Conservation (phyloP, 2,888 invertebrate genomes). For the Aromia moschata region DNA sequence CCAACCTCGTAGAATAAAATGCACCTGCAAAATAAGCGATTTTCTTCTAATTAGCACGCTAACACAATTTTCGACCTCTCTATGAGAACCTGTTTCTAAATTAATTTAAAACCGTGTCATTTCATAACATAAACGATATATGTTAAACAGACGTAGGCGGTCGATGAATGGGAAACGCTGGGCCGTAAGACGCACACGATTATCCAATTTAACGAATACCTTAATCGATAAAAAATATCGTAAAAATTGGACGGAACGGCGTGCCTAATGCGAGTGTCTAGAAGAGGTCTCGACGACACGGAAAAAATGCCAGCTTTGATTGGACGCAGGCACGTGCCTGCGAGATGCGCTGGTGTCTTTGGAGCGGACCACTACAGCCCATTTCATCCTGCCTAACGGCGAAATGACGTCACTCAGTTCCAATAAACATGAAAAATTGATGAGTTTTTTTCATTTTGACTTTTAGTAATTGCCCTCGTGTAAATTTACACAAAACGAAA, state of each 20-base stretch:
- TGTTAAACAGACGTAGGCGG: constrained; percentile 1
- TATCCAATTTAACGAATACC: constrained; percentile 15
- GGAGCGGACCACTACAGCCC: not conserved
- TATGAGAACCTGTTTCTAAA: too few relatives aligned
- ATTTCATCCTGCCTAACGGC: not conserved
- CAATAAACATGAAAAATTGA: too few relatives aligned
- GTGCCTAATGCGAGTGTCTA: constrained; percentile 17
- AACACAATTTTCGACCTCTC: too few relatives aligned
- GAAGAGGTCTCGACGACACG: constrained; percentile 4
- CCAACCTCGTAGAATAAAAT: too few relatives aligned
- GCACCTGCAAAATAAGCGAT: too few relatives aligned
- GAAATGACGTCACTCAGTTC: too few relatives aligned
- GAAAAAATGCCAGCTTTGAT: constrained; percentile 14
- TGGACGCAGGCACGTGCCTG: constrained; percentile 22
- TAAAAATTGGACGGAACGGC: constrained; percentile 25
- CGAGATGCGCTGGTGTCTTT: not conserved
- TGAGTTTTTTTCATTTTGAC: too few relatives aligned
- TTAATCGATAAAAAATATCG: constrained; percentile 25
- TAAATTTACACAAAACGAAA: too few relatives aligned
- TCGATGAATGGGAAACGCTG: not conserved
- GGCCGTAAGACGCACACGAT: constrained; percentile 6
- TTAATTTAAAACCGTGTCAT: too few relatives aligned
- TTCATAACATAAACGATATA: too few relatives aligned
- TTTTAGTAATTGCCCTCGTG: too few relatives aligned
- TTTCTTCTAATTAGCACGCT: too few relatives aligned